Percentiles rank a stretch among this genome's conserved stretches.
Evolutionary conservation across 2,888 invertebrate genomes (phyloP).

Genomic region (Eupeodes latifasciatus): DNA sequence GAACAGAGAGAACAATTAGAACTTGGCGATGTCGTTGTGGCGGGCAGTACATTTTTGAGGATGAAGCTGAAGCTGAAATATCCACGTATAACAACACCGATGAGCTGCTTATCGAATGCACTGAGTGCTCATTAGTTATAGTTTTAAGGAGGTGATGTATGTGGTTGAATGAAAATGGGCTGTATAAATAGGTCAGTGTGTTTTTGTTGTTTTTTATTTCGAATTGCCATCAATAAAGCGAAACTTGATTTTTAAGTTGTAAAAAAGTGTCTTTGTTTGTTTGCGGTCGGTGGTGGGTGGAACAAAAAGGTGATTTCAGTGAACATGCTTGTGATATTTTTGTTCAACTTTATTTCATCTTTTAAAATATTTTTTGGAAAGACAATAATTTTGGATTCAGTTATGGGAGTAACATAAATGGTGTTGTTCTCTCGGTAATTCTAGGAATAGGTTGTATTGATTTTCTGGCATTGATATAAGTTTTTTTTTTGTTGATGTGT

Average conservation of each 20-base stretch:
- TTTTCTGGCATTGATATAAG: too few species aligned
- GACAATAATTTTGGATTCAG: too few species aligned
- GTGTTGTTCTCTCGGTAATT: background rate
- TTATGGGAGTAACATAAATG: background rate
- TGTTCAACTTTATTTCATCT: too few species aligned
- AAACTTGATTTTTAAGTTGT: constrained; percentile 48
- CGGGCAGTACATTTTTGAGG: constrained; percentile 84
- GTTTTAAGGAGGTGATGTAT: constrained; percentile 79
- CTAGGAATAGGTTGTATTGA: background rate
- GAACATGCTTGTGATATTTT: background rate
- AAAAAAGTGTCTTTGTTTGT: constrained; percentile 31
- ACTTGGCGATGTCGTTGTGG: constrained; percentile 90
- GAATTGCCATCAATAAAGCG: constrained; percentile 51
- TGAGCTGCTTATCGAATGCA: constrained; percentile 87
- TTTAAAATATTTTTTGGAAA: too few species aligned
- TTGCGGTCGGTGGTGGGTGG: constrained; percentile 2
- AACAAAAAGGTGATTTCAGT: background rate
- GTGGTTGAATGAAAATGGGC: constrained; percentile 50
- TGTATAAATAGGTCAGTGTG: constrained; percentile 60
- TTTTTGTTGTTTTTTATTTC: background rate
- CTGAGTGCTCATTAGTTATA: constrained; percentile 90
- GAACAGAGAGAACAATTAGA: constrained; percentile 58
- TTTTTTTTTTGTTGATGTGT: background rate
- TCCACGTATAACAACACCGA: constrained; percentile 77
- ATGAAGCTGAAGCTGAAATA: constrained; percentile 60